Conservation (phyloP, 2,113 vertebrate genomes). For the Dunckerocampus dactyliophorus region DNA sequence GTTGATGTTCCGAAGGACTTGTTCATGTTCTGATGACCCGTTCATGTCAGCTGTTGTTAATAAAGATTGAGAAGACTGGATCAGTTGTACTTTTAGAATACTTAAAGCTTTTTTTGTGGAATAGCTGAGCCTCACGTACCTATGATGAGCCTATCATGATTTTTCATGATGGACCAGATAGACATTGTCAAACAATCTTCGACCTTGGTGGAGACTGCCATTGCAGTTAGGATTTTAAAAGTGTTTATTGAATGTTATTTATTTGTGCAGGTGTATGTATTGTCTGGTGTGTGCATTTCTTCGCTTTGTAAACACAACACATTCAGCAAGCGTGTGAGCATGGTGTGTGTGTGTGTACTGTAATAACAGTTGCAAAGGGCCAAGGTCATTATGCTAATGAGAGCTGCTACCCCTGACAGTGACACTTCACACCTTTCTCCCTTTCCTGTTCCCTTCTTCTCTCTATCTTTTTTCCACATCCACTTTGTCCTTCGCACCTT, state of each 20-base stretch:
- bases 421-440: constrained; percentile 63
- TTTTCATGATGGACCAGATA: too few relatives aligned
- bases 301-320: background rate
- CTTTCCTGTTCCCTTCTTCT: constrained; percentile 7
- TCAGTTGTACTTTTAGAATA: too few relatives aligned
- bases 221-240: background rate
- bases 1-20: too few relatives aligned
- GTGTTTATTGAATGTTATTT: background rate
- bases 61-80: too few relatives aligned
- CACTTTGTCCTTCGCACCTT: constrained; percentile 54
- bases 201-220: too few relatives aligned
- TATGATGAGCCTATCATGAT: too few relatives aligned
- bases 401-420: constrained; percentile 49
- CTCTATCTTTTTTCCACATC: constrained; percentile 33
- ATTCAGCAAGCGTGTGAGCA: constrained; percentile 3
- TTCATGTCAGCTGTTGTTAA: too few relatives aligned
- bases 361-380: constrained; percentile 39
- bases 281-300: constrained; percentile 11
- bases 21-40: too few relatives aligned
- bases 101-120: too few relatives aligned
- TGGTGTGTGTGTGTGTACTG: constrained; percentile 9
- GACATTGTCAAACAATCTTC: too few relatives aligned
- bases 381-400: constrained; percentile 71
- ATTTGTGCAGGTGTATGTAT: background rate
- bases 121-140: too few relatives aligned